These are phyloP conservation scores for Ovibos moschatus DNA, from an alignment of 2,113 vertebrate species.

Conservation along the genomic window DNA sequence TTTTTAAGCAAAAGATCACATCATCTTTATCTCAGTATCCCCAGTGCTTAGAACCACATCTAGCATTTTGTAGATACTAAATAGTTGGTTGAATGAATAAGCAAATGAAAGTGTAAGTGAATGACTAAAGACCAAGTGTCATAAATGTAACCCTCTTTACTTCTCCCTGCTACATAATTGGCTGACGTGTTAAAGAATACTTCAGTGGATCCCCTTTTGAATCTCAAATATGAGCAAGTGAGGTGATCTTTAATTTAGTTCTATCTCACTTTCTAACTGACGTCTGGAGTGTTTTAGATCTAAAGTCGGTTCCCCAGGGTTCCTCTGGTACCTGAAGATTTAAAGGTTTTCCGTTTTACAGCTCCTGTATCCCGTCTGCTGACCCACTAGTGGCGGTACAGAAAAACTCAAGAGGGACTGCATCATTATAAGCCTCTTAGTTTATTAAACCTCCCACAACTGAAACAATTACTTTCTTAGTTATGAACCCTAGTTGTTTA, in stretches of 20 bases:
- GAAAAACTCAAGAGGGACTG: not conserved
- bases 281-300: not conserved
- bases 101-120: not conserved
- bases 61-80: not conserved
- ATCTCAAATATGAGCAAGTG: not conserved
- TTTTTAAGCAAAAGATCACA: constrained; percentile 21
- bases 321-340: not conserved
- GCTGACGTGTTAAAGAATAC: not conserved
- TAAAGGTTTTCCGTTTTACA: not conserved
- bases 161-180: not conserved
- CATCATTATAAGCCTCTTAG: not conserved
- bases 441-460: not conserved
- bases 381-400: not conserved
- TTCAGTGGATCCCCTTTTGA: not conserved
- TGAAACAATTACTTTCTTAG: not conserved
- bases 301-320: not conserved
- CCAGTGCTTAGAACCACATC: not conserved
- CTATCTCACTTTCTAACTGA: not conserved
- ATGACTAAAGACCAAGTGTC: not conserved
- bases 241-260: not conserved
- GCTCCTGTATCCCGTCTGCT: not conserved
- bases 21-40: not conserved
- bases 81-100: not conserved
- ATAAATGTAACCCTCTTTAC: not conserved
- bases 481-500: not conserved